Percentiles rank a stretch among this genome's conserved stretches.
These are phyloP conservation scores for Cephus pulcher DNA, from an alignment of 2,888 invertebrate species.

Conservation along the genomic window DNA sequence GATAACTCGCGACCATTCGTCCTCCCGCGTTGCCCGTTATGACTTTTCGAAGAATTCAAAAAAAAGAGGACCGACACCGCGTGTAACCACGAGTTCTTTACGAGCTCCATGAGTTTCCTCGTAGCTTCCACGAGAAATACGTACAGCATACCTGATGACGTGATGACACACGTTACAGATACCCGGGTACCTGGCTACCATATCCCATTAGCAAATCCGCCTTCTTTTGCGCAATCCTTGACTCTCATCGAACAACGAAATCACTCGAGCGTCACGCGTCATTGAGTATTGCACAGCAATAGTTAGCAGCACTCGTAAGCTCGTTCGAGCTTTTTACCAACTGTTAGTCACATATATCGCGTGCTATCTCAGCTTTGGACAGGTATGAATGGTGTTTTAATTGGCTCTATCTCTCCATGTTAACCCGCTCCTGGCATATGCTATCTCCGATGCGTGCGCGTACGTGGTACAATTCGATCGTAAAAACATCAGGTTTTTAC, in stretches of 20 bases:
- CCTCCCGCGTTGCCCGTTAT: background rate
- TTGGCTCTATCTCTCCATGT: conserved; percentile 16
- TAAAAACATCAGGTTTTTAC: background rate
- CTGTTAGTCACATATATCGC: background rate
- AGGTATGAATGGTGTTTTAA: conserved; percentile 30
- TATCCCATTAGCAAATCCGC: background rate
- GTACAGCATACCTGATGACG: background rate
- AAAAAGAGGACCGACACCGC: background rate
- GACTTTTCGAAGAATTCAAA: background rate
- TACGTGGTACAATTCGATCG: background rate
- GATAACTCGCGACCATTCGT: background rate
- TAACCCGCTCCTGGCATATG: background rate
- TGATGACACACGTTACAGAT: background rate
- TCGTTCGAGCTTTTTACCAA: background rate
- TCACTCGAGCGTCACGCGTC: background rate
- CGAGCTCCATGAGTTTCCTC: background rate
- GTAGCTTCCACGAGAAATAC: background rate
- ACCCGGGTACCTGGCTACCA: background rate
- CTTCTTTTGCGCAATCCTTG: background rate
- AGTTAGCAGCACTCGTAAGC: background rate
- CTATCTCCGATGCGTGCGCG: background rate
- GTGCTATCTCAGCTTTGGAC: background rate
- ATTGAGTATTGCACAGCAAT: background rate
- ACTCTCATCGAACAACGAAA: background rate
- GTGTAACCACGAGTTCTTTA: background rate